Conservation (phyloP, 2,888 invertebrate species). For the Noctuana brunneofusca region DNA sequence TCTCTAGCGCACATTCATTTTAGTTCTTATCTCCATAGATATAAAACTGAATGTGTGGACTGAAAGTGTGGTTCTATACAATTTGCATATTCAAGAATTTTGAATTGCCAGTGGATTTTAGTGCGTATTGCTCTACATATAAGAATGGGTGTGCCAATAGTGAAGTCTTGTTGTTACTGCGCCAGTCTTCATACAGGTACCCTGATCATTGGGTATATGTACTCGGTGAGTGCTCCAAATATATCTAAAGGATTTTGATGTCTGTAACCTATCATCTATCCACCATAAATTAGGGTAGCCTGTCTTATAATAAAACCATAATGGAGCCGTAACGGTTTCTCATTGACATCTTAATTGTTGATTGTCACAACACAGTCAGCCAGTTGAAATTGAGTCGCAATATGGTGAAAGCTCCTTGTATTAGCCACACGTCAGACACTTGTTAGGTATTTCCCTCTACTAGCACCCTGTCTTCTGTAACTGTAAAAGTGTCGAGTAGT, state of each 20-base stretch:
- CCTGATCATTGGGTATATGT: conserved; percentile 68
- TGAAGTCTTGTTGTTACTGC: conserved; percentile 67
- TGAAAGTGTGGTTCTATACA: conserved; percentile 54
- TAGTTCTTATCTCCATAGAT: conserved; percentile 1
- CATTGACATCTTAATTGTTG: no score
- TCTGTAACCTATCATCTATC: not conserved
- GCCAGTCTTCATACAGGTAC: conserved; percentile 67
- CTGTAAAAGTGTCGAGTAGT: no score
- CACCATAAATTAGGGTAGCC: no score
- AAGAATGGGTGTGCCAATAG: conserved; percentile 71
- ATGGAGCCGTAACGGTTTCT: no score
- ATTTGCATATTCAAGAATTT: conserved; percentile 4
- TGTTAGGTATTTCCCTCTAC: no score
- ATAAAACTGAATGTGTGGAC: conserved; percentile 65
- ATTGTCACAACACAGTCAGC: no score
- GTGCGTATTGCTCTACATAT: conserved; percentile 2
- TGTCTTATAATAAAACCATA: no score
- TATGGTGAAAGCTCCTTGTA: no score
- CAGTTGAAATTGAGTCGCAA: no score
- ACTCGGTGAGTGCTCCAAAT: conserved; percentile 55
- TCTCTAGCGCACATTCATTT: not conserved
- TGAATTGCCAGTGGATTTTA: conserved; percentile 4
- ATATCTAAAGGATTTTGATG: not conserved
- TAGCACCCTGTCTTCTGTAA: no score
- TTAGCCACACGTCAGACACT: no score